Base-by-base conservation (phyloP, 2,888 invertebrate genomes). In the Phengaris alcon region DNA sequence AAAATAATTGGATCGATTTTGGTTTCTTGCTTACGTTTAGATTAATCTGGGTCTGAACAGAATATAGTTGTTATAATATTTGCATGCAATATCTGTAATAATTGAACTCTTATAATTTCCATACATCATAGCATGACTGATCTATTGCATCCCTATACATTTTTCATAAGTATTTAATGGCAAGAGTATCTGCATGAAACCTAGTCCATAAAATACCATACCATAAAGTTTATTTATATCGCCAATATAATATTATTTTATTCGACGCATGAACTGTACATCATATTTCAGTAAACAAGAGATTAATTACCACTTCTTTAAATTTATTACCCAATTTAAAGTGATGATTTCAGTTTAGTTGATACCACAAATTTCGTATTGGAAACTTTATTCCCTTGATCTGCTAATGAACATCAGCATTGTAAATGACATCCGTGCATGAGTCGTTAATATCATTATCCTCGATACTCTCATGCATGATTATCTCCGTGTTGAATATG, bases 401-500 rank as follows among this genome's bases (percentile, higher is more conserved):
- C 35, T 35, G 3, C 35, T 35, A 59, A 59, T 59, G 4, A 59
- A 4, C 8, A 59, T 59, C 59, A 22, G 10, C 64, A 13, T 35
- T 64, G 35, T 64, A 35, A 59, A 64, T 64, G 35, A 35, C 64
- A 64, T 13, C 12, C 15, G 15, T 70, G 70, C 70, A 70, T 70
- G 70, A 51, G 15, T 52, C 59, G 22, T 55, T 35, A 35, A 35
- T 35, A 3, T 35, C 35, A 73, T 77, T 73, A 76, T 75, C 76
- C 76, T 75, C 76, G 78, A 76, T 79, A 80, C 22, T 22, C 22
- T 76, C 35, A 35, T 35, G 35, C 35, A 35, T 35, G 35, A 35
- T 35, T 35, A 35, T 35, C 48, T 48, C 48, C 48, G 8, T 6
- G 48, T 48, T 35, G 48, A 8, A 1, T 81, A 77, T 78, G 76